Conservation (phyloP, 2,113 vertebrate genomes). For the Silurus glanis region DNA sequence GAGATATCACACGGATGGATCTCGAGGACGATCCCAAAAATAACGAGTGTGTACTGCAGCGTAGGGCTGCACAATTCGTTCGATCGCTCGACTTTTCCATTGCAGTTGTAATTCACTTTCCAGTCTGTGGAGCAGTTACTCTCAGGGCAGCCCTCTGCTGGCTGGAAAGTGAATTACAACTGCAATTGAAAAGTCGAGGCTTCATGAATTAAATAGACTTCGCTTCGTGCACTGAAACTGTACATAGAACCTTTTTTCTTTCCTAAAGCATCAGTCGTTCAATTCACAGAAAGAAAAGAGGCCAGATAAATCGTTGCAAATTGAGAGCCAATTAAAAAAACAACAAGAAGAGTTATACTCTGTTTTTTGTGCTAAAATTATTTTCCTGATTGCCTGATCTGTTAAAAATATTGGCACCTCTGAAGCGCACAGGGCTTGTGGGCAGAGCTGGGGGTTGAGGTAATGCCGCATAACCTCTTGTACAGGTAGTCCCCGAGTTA, state of each 20-base stretch:
- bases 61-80: constrained; percentile 2
- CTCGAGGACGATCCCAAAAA: background rate
- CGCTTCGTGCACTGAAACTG: no score
- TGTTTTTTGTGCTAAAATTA: background rate
- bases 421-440: background rate
- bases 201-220: background rate
- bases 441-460: background rate
- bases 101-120: background rate
- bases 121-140: background rate
- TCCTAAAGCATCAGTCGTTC: no score
- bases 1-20: constrained; percentile 37
- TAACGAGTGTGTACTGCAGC: background rate
- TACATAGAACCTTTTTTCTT: no score
- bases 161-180: background rate
- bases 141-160: background rate
- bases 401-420: background rate
- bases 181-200: no score
- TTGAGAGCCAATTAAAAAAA: background rate
- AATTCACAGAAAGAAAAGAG: no score
- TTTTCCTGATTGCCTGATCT: background rate
- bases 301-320: no score
- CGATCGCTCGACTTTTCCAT: no score
- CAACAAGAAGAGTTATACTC: no score
- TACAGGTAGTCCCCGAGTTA: no score
- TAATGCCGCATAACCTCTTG: background rate